These are phyloP conservation scores for Caradrina kadenii DNA, from an alignment of 2,888 invertebrate species.

Conservation along the genomic window DNA sequence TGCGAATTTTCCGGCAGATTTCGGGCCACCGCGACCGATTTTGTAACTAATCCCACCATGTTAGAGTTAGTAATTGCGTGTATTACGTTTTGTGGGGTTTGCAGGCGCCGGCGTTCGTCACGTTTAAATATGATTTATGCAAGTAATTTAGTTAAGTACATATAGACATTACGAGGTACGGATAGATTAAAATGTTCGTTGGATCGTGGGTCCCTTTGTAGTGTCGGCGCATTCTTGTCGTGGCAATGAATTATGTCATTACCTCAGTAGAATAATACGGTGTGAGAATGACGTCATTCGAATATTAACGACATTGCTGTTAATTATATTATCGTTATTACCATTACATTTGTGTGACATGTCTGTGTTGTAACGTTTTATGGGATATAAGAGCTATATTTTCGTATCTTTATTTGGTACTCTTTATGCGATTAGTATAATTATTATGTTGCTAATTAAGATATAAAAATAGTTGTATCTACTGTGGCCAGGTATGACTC, in stretches of 20 bases:
- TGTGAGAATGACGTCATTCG: constrained; percentile 56
- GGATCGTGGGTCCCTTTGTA: constrained; percentile 75
- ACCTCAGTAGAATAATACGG: constrained; percentile 56
- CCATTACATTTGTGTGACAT: constrained; percentile 39
- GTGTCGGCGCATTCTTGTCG: constrained; percentile 64
- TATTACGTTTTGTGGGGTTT: constrained; percentile 59
- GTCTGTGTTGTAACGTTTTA: constrained; percentile 35
- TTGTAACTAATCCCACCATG: constrained; percentile 61
- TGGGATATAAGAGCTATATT: constrained; percentile 25
- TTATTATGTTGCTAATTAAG: constrained; percentile 17
- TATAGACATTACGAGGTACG: constrained; percentile 85
- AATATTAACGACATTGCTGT: constrained; percentile 52
- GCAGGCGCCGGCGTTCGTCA: constrained; percentile 81
- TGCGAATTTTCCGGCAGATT: constrained; percentile 49
- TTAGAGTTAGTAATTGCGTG: constrained; percentile 72
- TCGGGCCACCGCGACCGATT: constrained; percentile 53
- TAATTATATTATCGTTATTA: constrained; percentile 53
- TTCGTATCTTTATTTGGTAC: constrained; percentile 39
- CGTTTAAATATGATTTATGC: constrained; percentile 90
- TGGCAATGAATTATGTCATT: constrained; percentile 74
- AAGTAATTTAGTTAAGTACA: constrained; percentile 90
- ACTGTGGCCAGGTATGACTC: constrained; percentile 35
- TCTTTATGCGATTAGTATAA: constrained; percentile 15
- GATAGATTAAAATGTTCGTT: constrained; percentile 87
- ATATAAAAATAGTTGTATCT: constrained; percentile 14